These are phyloP conservation scores for Trilocha varians DNA, from an alignment of 2,888 invertebrate genomes.

Conservation along the genomic window DNA sequence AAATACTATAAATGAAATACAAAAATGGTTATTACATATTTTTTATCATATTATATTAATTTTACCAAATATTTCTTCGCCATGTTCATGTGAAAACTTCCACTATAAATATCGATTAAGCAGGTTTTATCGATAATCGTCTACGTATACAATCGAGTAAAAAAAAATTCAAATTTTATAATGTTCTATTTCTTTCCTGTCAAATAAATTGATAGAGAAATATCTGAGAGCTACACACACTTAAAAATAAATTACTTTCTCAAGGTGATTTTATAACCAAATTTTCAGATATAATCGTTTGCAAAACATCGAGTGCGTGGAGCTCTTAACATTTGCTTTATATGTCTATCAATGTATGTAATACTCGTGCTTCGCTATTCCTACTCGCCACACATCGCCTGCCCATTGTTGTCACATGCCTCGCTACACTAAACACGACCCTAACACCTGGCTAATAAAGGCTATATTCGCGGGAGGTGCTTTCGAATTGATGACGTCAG, in stretches of 20 bases:
- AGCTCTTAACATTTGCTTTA: neutral
- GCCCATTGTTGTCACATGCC: slow-evolving; percentile 63
- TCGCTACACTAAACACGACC: slow-evolving; percentile 64
- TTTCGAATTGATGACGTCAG: slow-evolving; percentile 6
- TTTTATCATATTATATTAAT: too few species aligned
- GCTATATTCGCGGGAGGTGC: slow-evolving; percentile 16
- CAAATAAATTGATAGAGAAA: too few species aligned
- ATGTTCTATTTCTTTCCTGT: too few species aligned
- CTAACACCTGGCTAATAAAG: slow-evolving; percentile 51
- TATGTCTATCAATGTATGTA: slow-evolving; percentile 17
- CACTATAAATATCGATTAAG: too few species aligned
- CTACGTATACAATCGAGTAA: too few species aligned
- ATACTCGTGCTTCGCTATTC: slow-evolving; percentile 57
- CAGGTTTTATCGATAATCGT: too few species aligned
- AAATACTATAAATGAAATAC: too few species aligned
- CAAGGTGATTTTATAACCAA: neutral
- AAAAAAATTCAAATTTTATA: too few species aligned
- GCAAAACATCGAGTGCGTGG: neutral
- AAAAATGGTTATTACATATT: too few species aligned
- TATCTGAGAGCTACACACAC: too few species aligned
- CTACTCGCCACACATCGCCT: slow-evolving; percentile 60
- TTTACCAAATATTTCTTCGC: too few species aligned
- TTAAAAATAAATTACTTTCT: neutral
- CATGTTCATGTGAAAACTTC: too few species aligned
- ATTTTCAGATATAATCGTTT: neutral